phyloP scores from a whole-genome alignment of 2,113 vertebrate species.

The Aegotheles bennettii region DNA sequence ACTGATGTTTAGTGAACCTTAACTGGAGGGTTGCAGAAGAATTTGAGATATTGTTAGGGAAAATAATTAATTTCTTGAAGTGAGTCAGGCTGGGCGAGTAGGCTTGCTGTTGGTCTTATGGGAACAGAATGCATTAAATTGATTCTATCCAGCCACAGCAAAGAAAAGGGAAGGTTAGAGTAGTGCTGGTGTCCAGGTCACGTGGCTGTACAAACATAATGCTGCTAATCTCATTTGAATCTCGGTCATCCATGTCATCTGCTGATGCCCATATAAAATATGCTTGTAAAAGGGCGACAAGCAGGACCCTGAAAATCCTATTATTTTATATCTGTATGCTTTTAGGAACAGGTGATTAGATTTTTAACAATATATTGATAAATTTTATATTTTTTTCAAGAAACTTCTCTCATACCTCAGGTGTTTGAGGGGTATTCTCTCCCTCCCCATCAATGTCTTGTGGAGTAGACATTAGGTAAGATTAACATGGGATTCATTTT shows the following conservation, averaged over 20 bases:
- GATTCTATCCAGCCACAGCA: not conserved
- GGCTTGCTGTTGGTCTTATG: rapidly evolving
- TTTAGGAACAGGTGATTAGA: not conserved
- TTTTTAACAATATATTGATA: not conserved
- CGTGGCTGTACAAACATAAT: not conserved
- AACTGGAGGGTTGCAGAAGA: not conserved
- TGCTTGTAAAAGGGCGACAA: not conserved
- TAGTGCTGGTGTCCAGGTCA: not conserved
- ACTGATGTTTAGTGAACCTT: not conserved
- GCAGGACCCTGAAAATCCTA: not conserved
- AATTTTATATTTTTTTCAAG: not conserved
- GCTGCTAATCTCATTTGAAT: not conserved
- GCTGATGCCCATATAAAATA: not conserved
- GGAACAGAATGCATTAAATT: not conserved
- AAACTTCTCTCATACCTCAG: not conserved
- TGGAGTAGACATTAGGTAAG: not conserved
- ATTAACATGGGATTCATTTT: not conserved
- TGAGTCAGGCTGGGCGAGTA: not conserved
- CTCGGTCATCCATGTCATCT: not conserved
- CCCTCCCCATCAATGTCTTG: not conserved
- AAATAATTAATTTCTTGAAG: not conserved
- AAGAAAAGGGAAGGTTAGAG: not conserved
- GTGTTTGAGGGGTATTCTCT: not conserved
- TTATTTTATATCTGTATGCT: not conserved
- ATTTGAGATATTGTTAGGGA: not conserved